These are phyloP conservation scores for Chaetodon auriga DNA, from an alignment of 2,113 vertebrate species.

Conservation along the genomic window DNA sequence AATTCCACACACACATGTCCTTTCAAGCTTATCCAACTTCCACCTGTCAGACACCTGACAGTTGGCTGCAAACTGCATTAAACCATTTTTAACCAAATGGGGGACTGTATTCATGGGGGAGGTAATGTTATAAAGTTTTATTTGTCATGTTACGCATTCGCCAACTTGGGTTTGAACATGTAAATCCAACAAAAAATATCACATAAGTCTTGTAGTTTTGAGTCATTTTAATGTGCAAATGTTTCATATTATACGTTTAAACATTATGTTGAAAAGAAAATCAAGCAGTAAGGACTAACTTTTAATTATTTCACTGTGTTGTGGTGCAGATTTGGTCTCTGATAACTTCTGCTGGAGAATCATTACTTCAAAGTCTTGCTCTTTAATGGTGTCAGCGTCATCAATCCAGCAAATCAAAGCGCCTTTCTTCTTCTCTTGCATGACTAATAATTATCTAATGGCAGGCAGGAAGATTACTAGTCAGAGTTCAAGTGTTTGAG, in stretches of 20 bases:
- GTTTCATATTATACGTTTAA: not conserved
- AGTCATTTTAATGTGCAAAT: too few species aligned
- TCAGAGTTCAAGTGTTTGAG: not conserved
- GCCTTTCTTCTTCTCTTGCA: constrained; percentile 6
- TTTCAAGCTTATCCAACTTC: not conserved
- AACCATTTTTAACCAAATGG: too few species aligned
- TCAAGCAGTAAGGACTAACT: not conserved
- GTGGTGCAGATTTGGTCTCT: not conserved
- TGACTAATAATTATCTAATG: constrained; percentile 3
- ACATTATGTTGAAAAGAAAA: not conserved
- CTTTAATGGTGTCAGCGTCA: not conserved
- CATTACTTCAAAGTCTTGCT: not conserved
- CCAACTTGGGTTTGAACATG: too few species aligned
- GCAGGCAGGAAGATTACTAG: not conserved
- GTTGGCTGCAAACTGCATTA: too few species aligned
- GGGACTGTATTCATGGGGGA: too few species aligned
- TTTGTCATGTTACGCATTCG: too few species aligned
- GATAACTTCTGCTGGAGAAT: not conserved
- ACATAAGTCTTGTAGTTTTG: too few species aligned
- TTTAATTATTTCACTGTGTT: not conserved
- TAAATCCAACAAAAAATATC: too few species aligned
- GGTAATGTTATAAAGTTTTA: too few species aligned
- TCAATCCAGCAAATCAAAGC: constrained; percentile 16
- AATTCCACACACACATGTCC: too few species aligned
- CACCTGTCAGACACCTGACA: not conserved